These are phyloP conservation scores for Tachycineta bicolor DNA, from an alignment of 2,113 vertebrate species.

Conservation along the genomic window DNA sequence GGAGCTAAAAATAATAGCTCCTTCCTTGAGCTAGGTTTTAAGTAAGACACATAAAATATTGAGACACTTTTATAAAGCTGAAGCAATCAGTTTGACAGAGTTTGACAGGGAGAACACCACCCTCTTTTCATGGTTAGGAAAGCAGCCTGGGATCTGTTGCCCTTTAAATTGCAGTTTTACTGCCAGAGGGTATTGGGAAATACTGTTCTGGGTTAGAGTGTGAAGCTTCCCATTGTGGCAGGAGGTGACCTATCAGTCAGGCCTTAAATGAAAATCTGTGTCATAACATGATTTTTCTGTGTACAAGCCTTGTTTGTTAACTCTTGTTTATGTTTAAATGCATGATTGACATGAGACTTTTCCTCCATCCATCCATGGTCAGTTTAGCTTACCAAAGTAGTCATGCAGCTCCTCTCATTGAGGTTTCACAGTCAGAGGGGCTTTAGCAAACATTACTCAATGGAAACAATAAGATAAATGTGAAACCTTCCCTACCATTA, in stretches of 20 bases:
- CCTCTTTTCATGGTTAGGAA: neutral
- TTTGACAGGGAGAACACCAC: neutral
- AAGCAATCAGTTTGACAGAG: neutral
- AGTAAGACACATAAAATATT: neutral
- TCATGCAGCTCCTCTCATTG: neutral
- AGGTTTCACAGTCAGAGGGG: neutral
- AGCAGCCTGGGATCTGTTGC: neutral
- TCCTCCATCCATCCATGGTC: neutral
- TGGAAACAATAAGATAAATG: neutral
- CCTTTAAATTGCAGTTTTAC: neutral
- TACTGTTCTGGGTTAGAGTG: neutral
- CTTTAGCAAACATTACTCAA: neutral
- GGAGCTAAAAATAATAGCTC: neutral
- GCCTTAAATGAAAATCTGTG: neutral
- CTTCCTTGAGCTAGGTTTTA: neutral
- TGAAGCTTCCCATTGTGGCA: neutral
- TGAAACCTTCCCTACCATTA: neutral
- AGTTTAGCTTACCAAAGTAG: neutral
- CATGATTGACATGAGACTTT: neutral
- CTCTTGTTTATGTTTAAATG: neutral
- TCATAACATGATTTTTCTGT: neutral
- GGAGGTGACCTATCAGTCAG: neutral
- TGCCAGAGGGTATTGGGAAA: neutral
- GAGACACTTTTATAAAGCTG: neutral
- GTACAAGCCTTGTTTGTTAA: neutral